These are phyloP conservation scores for Pseudolycoriella hygida DNA, from an alignment of 2,888 invertebrate species.

Conservation along the genomic window DNA sequence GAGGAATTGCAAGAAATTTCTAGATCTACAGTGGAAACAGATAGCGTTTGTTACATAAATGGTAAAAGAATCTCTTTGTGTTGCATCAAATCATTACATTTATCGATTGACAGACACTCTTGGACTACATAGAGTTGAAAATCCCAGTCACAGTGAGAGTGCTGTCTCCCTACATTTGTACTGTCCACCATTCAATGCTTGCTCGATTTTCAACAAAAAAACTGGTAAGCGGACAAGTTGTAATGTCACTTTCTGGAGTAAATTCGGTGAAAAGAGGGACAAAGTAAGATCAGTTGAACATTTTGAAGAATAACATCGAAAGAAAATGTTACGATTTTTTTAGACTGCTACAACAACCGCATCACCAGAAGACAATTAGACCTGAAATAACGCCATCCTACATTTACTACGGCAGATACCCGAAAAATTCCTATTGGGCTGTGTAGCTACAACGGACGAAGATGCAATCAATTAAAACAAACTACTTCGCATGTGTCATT, in stretches of 20 bases:
- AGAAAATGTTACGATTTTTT: too few relatives aligned
- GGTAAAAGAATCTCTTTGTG: constrained; percentile 34
- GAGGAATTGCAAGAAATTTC: constrained; percentile 46
- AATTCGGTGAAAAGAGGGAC: constrained; percentile 50
- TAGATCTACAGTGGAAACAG: constrained; percentile 42
- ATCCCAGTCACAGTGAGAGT: constrained; percentile 71
- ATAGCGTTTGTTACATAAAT: constrained; percentile 89
- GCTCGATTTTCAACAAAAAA: constrained; percentile 79
- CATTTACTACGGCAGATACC: too few relatives aligned
- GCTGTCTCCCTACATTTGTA: constrained; percentile 91
- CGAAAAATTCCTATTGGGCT: too few relatives aligned
- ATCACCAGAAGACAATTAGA: too few relatives aligned
- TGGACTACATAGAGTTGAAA: constrained; percentile 92
- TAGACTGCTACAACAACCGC: too few relatives aligned
- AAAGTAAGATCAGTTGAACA: constrained; percentile 6
- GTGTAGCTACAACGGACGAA: too few relatives aligned
- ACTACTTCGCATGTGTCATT: too few relatives aligned
- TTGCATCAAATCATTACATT: neutral
- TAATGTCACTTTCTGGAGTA: constrained; percentile 83
- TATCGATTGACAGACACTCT: constrained; percentile 52
- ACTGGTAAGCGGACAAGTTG: constrained; percentile 58
- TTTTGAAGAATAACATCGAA: too few relatives aligned
- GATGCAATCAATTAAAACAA: too few relatives aligned
- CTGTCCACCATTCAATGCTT: constrained; percentile 79
- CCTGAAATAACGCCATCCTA: too few relatives aligned